Evolutionary conservation across 2,888 invertebrate genomes (phyloP).

Genomic region (Oscheius sp.): DNA sequence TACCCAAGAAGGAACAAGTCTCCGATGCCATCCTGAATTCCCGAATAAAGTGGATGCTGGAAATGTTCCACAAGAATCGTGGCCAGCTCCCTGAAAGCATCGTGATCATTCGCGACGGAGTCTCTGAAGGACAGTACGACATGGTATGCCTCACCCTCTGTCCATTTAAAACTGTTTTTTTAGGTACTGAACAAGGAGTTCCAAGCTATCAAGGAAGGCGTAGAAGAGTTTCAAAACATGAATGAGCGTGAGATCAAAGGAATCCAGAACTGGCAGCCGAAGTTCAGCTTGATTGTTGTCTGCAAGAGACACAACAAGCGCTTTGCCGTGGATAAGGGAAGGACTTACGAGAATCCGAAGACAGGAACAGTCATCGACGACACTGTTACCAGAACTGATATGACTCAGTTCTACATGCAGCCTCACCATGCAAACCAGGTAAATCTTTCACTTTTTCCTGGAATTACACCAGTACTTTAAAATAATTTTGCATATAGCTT

Average conservation of each 20-base stretch:
- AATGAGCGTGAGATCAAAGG: not conserved
- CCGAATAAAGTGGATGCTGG: conserved; percentile 47
- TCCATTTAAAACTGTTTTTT: not conserved
- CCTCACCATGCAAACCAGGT: conserved; percentile 38
- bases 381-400: conserved; percentile 45
- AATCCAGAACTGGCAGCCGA: conserved; percentile 43
- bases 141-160: conserved; percentile 38
- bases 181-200: conserved; percentile 43
- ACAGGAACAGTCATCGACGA: conserved; percentile 56
- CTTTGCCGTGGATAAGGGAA: conserved; percentile 36
- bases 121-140: conserved; percentile 52
- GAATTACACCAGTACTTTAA: not conserved
- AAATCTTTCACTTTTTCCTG: not conserved
- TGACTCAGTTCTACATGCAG: conserved; percentile 60
- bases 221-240: conserved; percentile 21
- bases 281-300: conserved; percentile 56
- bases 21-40: conserved; percentile 32
- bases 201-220: conserved; percentile 39
- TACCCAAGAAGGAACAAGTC: conserved; percentile 43
- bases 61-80: conserved; percentile 32
- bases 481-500: no score
- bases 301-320: conserved; percentile 63
- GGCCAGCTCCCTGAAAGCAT: conserved; percentile 39
- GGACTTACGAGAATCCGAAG: conserved; percentile 42
- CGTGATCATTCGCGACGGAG: conserved; percentile 51